These are phyloP conservation scores for Colletes collaris DNA, from an alignment of 2,888 invertebrate genomes.

Conservation along the genomic window DNA sequence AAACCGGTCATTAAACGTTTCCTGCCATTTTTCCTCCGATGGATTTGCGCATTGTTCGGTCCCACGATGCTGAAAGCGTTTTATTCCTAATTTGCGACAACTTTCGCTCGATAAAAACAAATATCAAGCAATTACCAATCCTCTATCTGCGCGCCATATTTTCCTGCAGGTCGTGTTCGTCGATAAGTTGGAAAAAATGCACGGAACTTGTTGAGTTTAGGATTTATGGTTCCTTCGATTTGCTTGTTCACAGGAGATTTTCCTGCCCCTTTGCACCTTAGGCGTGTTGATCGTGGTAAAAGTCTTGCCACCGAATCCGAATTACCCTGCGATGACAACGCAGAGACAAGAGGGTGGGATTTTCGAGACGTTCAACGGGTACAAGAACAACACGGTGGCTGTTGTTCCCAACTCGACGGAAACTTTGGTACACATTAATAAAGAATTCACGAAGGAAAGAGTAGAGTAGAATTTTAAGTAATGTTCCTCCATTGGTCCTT, in stretches of 20 bases:
- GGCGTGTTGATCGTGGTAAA: conserved; percentile 90
- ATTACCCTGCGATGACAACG: conserved; percentile 88
- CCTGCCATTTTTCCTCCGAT: no score
- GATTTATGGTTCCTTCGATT: neutral
- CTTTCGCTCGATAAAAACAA: no score
- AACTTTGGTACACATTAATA: conserved; percentile 79
- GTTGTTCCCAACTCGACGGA: conserved; percentile 87
- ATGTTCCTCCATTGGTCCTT: neutral
- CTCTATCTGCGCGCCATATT: no score
- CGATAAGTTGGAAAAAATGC: no score
- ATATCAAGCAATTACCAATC: no score
- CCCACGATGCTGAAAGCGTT: no score
- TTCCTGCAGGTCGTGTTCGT: no score
- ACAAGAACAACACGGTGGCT: conserved; percentile 87
- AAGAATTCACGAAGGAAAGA: no score
- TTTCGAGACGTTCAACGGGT: conserved; percentile 84
- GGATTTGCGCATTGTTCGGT: no score
- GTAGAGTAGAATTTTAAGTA: conserved; percentile 54
- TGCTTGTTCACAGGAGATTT: conserved; percentile 87
- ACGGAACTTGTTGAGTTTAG: no score
- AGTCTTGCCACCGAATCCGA: conserved; percentile 89
- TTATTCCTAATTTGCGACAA: no score
- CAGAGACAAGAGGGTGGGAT: conserved; percentile 85
- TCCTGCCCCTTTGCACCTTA: conserved; percentile 90
- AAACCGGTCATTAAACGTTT: no score